Base-by-base conservation (phyloP, 1,140 invertebrate genomes). In the Hyles euphorbiae region DNA sequence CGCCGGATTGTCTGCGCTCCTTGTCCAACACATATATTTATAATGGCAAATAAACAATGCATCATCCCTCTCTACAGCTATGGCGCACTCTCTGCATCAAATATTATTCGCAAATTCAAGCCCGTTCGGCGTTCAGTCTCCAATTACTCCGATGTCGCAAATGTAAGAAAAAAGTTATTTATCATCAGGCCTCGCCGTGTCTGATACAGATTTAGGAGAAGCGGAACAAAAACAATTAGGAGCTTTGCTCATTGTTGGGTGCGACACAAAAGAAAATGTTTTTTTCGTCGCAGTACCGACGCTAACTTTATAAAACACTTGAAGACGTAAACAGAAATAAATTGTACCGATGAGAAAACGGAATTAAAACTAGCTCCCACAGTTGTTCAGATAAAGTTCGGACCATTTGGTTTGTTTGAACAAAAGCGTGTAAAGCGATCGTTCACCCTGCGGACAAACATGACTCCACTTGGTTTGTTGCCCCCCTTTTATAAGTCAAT, bases 401-500 rank as follows among this genome's bases (percentile, higher is more conserved):
- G 22, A 40, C 50, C 52, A 58, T 58, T 59, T 59, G 51, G 52
- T 56, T 45, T 43, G 54, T 53, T 56, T 59, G 61, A 52, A 58
- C 36, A 51, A 56, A 47, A 51, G 58, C 53, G 45, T 60, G 62
- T 64, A 60, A 60, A 64, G 34, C 53, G 62, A 64, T 43, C 62
- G 50, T 64, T 64, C 62, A 60, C 58, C 62, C 62, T 45, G 36
- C 56, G 57, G 47, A 56, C 61, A 63, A 58, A 54, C 56, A 59
- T 36, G 60, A 56, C 55, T 56, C 58, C 50, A 57, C 58, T 36
- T 45, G 49, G 54, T 60, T 65, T 58, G 56, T 53, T 60, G 50
- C 51, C 53, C 56, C 51, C 46, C 22, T 50, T 63, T 65, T 65
- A 60, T 58, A 65, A 65, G 63, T 65, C 58, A 65, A 65, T 65